Base-by-base conservation (phyloP, 1,140 invertebrate genomes). In the Drosophila novamexicana region DNA sequence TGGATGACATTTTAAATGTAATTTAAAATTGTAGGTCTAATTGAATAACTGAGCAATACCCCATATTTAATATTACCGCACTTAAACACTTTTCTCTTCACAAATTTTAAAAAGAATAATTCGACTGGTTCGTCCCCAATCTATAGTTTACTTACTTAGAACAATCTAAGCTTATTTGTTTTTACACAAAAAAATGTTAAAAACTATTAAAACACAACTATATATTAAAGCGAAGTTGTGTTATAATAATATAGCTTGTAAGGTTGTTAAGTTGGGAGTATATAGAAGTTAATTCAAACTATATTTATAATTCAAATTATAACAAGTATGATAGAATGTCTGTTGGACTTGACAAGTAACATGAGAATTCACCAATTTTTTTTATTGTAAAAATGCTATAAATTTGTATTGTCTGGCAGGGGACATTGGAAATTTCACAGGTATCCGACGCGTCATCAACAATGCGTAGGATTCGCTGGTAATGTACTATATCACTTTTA, bases 391-490 rank as follows among this genome's bases (percentile, higher is more conserved):
- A 54, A 65, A 52, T 42, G 32, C 66, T n/a, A 85, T 84, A 81
- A 71, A 81, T 85, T 68, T 52, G 16, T 47, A 14, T 64, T 37
- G 40, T 53, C 62, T 66, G 45, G 14, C 47, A 47, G 37, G 45
- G 59, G 64, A 49, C 58, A 77, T 75, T 65, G 56, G 18, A 78
- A 10, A 56, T 54, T 40, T 9, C 40, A 42, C 64, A 54, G 52
- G 54, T 71, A 61, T 58, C 7, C 50, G 29, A 49, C 57, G 39
- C 52, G 62, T 58, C 69, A 54, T 61, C 45, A 73, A 53, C n/a
- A 14, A 3, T 77, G 72, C 59, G 81, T 85, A 78, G 78, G 81
- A 71, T 59, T 75, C n/a, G 16, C 45, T 71, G 59, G 45, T 50
- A 83, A 83, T 83, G 66, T 75, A 62, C 73, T 68, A 72, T 34